Evolutionary conservation across 1,140 invertebrate species (phyloP).

Genomic region (Ylistrum balloti): DNA sequence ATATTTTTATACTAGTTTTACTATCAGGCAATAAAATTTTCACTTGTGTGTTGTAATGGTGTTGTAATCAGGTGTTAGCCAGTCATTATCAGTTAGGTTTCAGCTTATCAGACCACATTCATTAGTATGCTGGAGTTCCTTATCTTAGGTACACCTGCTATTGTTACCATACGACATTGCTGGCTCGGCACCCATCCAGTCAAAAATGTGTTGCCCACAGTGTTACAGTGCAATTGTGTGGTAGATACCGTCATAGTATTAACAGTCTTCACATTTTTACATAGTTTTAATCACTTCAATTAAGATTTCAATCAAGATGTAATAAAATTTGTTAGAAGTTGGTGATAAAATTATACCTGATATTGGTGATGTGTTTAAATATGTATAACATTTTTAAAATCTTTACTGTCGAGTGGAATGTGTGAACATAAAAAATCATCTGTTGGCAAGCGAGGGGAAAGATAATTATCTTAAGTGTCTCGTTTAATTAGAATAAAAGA

Average conservation of each 20-base stretch:
- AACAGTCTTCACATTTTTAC: background rate
- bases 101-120: background rate
- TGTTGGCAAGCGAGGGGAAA: background rate
- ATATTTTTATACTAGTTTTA: background rate
- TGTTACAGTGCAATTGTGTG: background rate
- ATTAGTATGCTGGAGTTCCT: constrained; percentile 1
- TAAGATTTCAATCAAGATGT: background rate
- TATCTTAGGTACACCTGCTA: background rate
- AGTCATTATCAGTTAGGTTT: background rate
- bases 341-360: background rate
- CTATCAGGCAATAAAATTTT: background rate
- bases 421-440: background rate
- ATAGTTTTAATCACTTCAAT: background rate
- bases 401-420: background rate
- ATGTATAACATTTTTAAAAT: background rate
- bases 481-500: background rate
- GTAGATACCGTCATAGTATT: background rate
- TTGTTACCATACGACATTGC: background rate
- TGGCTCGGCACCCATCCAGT: background rate
- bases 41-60: background rate
- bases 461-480: background rate
- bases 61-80: constrained; percentile 32
- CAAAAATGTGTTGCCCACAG: background rate
- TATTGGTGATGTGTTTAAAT: background rate
- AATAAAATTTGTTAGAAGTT: background rate